Evolutionary conservation across 2,797 vertebrate species (phyloP).

Genomic region (Melanogrammus aeglefinus): DNA sequence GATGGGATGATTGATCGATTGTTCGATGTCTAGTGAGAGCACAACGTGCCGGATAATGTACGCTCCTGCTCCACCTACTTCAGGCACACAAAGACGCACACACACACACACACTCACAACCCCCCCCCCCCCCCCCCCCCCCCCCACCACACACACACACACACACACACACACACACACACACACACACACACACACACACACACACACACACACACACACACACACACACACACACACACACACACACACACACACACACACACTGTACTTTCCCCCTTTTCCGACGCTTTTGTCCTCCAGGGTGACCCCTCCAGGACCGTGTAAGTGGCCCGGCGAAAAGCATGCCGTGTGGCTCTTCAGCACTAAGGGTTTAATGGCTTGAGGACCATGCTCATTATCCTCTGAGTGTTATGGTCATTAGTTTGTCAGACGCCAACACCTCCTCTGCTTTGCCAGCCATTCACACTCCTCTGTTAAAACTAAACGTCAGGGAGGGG

Average conservation of each 20-base stretch:
- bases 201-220: too few relatives aligned
- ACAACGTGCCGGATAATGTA: too few relatives aligned
- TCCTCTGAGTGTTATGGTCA: constrained; percentile 52
- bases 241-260: background rate
- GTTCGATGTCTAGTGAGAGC: too few relatives aligned
- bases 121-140: too few relatives aligned
- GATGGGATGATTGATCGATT: too few relatives aligned
- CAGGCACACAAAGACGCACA: too few relatives aligned
- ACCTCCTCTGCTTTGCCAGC: constrained; percentile 39
- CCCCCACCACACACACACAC: too few relatives aligned
- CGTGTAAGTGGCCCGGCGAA: constrained; percentile 19
- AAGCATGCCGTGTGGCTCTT: constrained; percentile 9
- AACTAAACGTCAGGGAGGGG: constrained; percentile 46
- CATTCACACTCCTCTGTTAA: constrained; percentile 56
- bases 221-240: too few relatives aligned
- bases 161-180: too few relatives aligned
- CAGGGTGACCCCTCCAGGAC: constrained; percentile 17
- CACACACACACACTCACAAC: too few relatives aligned
- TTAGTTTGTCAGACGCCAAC: constrained; percentile 57
- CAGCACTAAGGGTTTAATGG: constrained; percentile 17
- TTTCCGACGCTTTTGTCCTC: background rate
- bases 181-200: too few relatives aligned
- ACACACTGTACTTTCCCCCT: background rate
- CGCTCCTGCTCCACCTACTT: too few relatives aligned
- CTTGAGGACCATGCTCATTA: constrained; percentile 54